Evolutionary conservation across 2,797 vertebrate genomes (phyloP), one percentile per base, ranked within the genome.

Genomic region (Capromys pilorides): DNA sequence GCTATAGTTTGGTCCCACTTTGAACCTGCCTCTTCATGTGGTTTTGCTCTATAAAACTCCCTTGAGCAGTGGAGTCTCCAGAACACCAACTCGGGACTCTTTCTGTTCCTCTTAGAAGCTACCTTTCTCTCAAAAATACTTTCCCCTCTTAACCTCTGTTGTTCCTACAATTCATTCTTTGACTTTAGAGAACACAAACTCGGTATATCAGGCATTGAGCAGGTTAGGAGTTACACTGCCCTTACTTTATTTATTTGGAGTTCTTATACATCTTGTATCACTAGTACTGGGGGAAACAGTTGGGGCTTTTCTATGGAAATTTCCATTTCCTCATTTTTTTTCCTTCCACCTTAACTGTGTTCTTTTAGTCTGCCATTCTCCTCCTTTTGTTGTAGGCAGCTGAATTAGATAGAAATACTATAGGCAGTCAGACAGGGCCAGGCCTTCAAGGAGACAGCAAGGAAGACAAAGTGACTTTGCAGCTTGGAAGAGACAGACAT

Each of bases 261-360:
- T n/a, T 36, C 66, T n/a, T 69, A 19, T 36, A 69, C 3, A 7
- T n/a, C 33, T 33, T 69, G 6, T 36, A 69, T 69, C n/a, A 36
- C 16, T 19, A 39, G 69, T 41, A 73, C 10, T 49, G 14, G 73
- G 2, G 51, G 13, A 77, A 77, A 77, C 41, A 49, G 41, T 31
- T 9, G 16, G 64, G 14, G 21, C 18, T 85, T 94, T 94, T 93
- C 84, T 77, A 64, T 75, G 85, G 21, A 94, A 91, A 85, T 9
- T 2, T 18, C 6, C 16, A 64, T 66, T 64, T 77, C 26, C 9
- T 71, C 6, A 5, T 45, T 71, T 86, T 67, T 71, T 88, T 16
- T 6, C 31, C 39, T 39, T 45, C 78, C 62, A 81, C 16, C 11
- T 41, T 13, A 41, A 24, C 0, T 59, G 6, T 13, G 64, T 16